Conservation (phyloP, 2,888 invertebrate species). For the Asteroscopus sphinx region DNA sequence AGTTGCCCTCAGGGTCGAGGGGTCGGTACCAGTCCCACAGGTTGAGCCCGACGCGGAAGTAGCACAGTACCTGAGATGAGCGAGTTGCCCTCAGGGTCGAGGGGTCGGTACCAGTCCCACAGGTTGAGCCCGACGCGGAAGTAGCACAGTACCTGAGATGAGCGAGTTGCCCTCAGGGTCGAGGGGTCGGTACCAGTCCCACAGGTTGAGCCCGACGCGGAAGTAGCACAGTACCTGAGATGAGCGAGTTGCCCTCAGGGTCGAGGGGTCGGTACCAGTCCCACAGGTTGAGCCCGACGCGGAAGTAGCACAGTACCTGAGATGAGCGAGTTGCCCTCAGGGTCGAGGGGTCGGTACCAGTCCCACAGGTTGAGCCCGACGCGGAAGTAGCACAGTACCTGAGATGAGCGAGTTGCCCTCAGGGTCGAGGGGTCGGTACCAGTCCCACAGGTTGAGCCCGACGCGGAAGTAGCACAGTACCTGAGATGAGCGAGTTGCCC, state of each 20-base stretch:
- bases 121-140: slow-evolving; percentile 93
- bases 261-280: slow-evolving; percentile 92
- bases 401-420: slow-evolving; percentile 92
- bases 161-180: slow-evolving; percentile 92
- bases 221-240: slow-evolving; percentile 90
- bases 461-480: slow-evolving; percentile 90
- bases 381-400: slow-evolving; percentile 88
- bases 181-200: slow-evolving; percentile 92
- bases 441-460: slow-evolving; percentile 92
- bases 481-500: slow-evolving; percentile 91
- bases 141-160: slow-evolving; percentile 82
- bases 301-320: slow-evolving; percentile 87
- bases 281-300: slow-evolving; percentile 93
- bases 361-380: slow-evolving; percentile 93
- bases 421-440: slow-evolving; percentile 92
- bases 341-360: slow-evolving; percentile 92
- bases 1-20: slow-evolving; percentile 92
- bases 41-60: slow-evolving; percentile 92
- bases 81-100: slow-evolving; percentile 92
- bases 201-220: slow-evolving; percentile 92
- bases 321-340: slow-evolving; percentile 91
- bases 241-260: slow-evolving; percentile 91
- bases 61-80: slow-evolving; percentile 90
- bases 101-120: slow-evolving; percentile 92
- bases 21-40: slow-evolving; percentile 92